A percentile compares a stretch with the other conserved stretches of the same genome.
phyloP scores from a whole-genome alignment of 2,797 vertebrate genomes.

The Molothrus ater region DNA sequence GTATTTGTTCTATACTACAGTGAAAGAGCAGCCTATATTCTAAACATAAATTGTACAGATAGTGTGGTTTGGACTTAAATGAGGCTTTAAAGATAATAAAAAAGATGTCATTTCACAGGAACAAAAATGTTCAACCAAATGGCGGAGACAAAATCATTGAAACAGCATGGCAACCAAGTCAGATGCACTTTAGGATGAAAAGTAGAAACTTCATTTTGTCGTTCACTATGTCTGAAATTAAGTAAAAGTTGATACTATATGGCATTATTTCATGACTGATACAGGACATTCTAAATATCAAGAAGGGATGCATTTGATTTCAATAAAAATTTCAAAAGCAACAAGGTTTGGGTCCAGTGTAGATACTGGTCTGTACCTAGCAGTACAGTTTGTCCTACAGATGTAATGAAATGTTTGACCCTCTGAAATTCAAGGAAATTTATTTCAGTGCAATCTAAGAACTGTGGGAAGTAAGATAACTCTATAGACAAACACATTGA shows the following conservation, averaged over 20 bases:
- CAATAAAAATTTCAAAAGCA: neutral
- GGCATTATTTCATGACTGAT: neutral
- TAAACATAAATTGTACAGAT: conserved; percentile 22
- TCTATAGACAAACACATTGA: neutral
- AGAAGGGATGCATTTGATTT: neutral
- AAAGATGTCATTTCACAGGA: neutral
- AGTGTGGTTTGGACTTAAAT: neutral
- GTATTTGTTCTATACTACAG: neutral
- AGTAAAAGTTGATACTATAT: neutral
- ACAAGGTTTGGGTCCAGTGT: neutral
- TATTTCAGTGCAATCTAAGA: neutral
- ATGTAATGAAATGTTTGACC: neutral
- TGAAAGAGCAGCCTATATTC: neutral
- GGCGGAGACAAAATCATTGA: neutral
- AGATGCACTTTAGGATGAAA: neutral
- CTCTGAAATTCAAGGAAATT: neutral
- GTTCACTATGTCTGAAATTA: neutral
- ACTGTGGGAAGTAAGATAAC: neutral
- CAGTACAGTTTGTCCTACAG: neutral
- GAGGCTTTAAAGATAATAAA: neutral
- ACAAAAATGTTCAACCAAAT: neutral
- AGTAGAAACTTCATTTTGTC: neutral
- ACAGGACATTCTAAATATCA: neutral
- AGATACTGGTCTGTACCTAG: neutral
- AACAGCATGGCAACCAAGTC: neutral